Conservation (phyloP, 2,888 invertebrate species). For the Phrixothrix hirtus region DNA sequence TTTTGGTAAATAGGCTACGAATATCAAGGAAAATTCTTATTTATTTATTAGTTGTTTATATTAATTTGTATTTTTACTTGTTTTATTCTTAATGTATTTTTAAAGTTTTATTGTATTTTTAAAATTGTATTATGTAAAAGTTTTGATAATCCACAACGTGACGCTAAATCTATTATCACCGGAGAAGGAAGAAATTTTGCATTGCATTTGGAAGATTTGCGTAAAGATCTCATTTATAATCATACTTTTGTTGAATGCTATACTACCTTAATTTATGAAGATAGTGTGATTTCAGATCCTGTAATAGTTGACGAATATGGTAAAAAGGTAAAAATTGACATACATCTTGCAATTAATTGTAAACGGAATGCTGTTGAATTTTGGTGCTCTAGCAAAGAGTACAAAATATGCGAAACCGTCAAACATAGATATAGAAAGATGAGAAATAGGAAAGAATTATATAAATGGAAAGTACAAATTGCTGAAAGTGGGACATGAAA, state of each 20-base stretch:
- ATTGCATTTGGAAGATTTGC: not conserved
- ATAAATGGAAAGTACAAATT: too few species aligned
- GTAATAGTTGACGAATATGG: not conserved
- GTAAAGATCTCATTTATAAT: not conserved
- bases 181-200: not conserved
- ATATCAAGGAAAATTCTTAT: too few species aligned
- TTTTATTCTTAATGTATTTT: too few species aligned
- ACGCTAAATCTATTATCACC: not conserved
- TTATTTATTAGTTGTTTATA: too few species aligned
- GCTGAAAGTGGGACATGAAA: too few species aligned
- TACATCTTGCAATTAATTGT: too few species aligned
- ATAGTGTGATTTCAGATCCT: not conserved
- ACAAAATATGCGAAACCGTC: not conserved
- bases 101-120: too few species aligned
- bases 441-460: too few species aligned
- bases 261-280: not conserved
- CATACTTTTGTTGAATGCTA: not conserved
- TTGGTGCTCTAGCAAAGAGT: not conserved
- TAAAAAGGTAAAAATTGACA: too few species aligned
- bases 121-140: not conserved
- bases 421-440: too few species aligned
- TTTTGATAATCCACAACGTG: not conserved
- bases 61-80: too few species aligned
- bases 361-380: not conserved
- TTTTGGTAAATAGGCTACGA: too few species aligned